Conservation (phyloP, 2,888 invertebrate genomes). For the Parelbella ahira region DNA sequence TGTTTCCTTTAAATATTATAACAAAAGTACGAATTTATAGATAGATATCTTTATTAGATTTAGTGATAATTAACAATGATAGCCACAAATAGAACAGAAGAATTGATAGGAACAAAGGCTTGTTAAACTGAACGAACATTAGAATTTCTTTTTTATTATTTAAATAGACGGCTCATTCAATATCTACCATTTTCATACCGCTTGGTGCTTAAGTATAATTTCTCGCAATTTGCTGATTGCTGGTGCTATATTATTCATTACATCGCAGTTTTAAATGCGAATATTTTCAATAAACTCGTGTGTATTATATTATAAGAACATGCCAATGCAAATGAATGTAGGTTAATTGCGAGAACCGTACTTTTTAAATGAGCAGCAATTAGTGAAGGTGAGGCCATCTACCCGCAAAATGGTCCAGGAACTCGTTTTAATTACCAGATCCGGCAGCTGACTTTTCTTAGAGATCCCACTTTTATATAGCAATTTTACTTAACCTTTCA, state of each 20-base stretch:
- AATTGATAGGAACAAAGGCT: too few relatives aligned
- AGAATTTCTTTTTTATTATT: not conserved
- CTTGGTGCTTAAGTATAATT: slow-evolving; percentile 1
- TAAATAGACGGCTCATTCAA: too few relatives aligned
- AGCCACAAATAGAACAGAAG: too few relatives aligned
- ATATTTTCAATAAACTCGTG: not conserved
- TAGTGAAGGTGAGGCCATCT: slow-evolving; percentile 34
- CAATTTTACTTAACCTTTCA: slow-evolving; percentile 1
- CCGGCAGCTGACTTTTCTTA: slow-evolving; percentile 17
- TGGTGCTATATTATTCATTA: not conserved
- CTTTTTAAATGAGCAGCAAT: slow-evolving; percentile 38
- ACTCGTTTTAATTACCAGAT: slow-evolving; percentile 33
- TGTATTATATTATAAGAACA: slow-evolving; percentile 6
- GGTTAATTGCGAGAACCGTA: slow-evolving; percentile 36
- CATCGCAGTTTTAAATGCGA: slow-evolving; percentile 1
- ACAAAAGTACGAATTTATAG: too few relatives aligned
- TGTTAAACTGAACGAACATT: too few relatives aligned
- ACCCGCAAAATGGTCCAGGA: slow-evolving; percentile 33
- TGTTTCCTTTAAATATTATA: too few relatives aligned
- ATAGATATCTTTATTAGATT: too few relatives aligned
- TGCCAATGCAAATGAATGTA: slow-evolving; percentile 32
- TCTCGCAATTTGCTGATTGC: not conserved
- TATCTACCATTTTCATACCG: too few relatives aligned
- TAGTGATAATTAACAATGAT: too few relatives aligned
- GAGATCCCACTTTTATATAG: too few relatives aligned